Base-by-base conservation (phyloP, 1,140 invertebrate species). In the Zaprionus africanus region DNA sequence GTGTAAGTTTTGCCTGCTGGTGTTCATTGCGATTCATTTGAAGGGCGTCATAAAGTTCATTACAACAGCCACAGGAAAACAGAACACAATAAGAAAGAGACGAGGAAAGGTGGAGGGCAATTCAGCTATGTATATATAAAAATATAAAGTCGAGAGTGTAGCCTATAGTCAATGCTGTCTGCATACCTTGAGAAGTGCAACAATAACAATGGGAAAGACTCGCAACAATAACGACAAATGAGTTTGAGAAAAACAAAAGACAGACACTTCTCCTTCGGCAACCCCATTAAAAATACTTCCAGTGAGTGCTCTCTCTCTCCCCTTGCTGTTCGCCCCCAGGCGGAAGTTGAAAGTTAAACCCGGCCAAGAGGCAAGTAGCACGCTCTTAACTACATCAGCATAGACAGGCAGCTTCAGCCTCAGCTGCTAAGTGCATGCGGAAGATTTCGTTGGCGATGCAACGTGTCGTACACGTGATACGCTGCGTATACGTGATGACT, bases 401-500 rank as follows among this genome's bases (percentile, higher is more conserved):
- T 66, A 56, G 63, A 58, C 63, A 53, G 61, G 54, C 68, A 64
- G 63, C 51, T 15, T 46, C 69, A 59, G 62, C 15, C 53, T 61
- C 61, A 58, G 51, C 57, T 51, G 73, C 58, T 71, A 66, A 76
- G 77, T 79, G 67, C 66, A 75, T 68, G 46, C 60, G 17, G 65
- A 61, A 75, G 64, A 78, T 75, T 69, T 75, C 49, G 28, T 31
- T 65, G 31, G 51, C 49, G 72, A 78, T 76, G 61, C 74, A 76
- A 72, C 61, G 62, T 67, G 73, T 71, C 38, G 61, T 61, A 76
- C 61, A 66, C 77, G 73, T 79, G 77, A 79, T 78, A 78, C 31
- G 56, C 11, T 49, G 72, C 73, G 77, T 79, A 58, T 66, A 76
- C 73, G 77, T 79, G 77, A 65, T 65, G 67, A 2, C 34, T 28